These are phyloP conservation scores for Poecilia latipinna DNA, from an alignment of 2,113 vertebrate species.

Conservation along the genomic window DNA sequence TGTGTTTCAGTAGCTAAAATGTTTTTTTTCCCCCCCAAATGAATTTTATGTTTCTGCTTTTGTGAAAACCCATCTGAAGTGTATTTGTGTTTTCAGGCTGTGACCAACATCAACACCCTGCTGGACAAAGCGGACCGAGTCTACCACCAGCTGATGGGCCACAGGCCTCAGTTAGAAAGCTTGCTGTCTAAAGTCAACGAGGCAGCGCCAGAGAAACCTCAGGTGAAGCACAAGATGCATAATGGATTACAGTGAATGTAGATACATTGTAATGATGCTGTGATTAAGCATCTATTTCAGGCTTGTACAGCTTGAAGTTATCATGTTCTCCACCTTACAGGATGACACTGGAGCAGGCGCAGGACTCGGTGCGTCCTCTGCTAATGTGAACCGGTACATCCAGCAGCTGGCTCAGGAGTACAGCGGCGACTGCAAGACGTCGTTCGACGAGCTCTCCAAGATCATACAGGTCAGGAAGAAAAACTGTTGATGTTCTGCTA, in stretches of 20 bases:
- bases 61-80: not conserved
- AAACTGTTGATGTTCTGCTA: fast-evolving
- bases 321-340: slow-evolving; percentile 67
- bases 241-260: not conserved
- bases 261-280: no score
- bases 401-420: slow-evolving; percentile 97
- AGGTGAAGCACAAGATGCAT: slow-evolving; percentile 79
- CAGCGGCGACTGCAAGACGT: slow-evolving; percentile 97
- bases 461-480: slow-evolving; percentile 90
- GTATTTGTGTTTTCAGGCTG: slow-evolving; percentile 80
- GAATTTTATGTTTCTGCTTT: not conserved
- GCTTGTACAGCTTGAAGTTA: not conserved
- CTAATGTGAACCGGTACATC: slow-evolving; percentile 97
- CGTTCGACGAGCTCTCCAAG: slow-evolving; percentile 98
- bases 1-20: not conserved
- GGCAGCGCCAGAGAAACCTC: slow-evolving; percentile 96
- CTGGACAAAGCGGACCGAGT: slow-evolving; percentile 98
- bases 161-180: slow-evolving; percentile 94
- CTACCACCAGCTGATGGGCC: slow-evolving; percentile 98
- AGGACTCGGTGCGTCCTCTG: slow-evolving; percentile 90
- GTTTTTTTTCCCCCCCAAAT: not conserved
- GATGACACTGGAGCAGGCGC: slow-evolving; percentile 90
- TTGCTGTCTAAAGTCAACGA: slow-evolving; percentile 97
- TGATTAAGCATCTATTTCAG: not conserved
- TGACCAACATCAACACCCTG: slow-evolving; percentile 97